Evolutionary conservation across 2,888 invertebrate species (phyloP), one percentile per base, ranked within the genome.

Genomic region (Papilio elwesi): DNA sequence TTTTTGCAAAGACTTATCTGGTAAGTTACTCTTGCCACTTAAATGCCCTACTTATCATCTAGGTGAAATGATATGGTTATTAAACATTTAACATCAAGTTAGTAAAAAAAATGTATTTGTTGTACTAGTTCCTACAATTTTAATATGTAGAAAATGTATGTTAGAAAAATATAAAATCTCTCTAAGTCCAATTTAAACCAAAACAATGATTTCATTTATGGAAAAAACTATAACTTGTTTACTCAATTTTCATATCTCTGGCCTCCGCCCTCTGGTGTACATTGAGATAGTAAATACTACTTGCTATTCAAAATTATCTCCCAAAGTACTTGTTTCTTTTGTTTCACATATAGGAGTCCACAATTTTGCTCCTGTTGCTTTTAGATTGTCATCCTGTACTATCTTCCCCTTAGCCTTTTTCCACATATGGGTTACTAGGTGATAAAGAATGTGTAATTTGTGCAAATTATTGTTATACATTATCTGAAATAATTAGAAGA

Each of bases 51-150:
- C 76, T 85, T 85, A 81, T 65, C 74, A 89, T 82, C 82, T 89
- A 87, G 88, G 87, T 85, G 82, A 84, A 83, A 77, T 82, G 82
- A 79, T 81, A 88, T 88, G 87, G 83, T 87, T 78, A 84, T 82
- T 89, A 83, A 85, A 82, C 87, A 86, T 62, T 36, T 48, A 71
- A 43, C 15, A 38, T 1, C 43, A 43, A 9, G 15, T 67, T 38
- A 10, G 26, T 38, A 43, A 62, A 36, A 38, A n/a, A 59, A 43
- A 59, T 4, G n/a, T n/a, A 43, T 12, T 59, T 38, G 38, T n/a
- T n/a, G 7, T 15, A 38, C 38, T 38, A 9, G 36, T 43, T 59
- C 9, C 59, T 38, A n/a, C n/a, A 0, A 43, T 43, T 43, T 59
- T 2, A 59, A 43, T 9, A 13, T n/a, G n/a, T n/a, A n/a, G n/a